Conservation (phyloP, 2,888 invertebrate genomes). For the Dicycla oo region DNA sequence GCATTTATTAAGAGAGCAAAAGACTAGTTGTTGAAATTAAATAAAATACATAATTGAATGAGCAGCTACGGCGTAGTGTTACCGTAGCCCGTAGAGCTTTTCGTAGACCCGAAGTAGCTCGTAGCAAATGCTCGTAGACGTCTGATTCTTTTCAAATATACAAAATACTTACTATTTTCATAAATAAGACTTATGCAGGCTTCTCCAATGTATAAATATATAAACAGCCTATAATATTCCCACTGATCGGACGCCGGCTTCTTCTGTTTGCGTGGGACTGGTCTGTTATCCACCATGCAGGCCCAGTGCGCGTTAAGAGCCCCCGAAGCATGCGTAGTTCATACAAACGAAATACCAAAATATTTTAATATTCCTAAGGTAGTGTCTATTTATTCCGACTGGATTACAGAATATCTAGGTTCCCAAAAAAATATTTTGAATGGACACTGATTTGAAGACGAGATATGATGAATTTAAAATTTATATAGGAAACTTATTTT, state of each 20-base stretch:
- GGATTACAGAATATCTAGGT: too few species aligned
- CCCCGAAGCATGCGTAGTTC: too few species aligned
- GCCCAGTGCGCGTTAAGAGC: too few species aligned
- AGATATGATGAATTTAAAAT: too few species aligned
- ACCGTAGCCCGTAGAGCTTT: not conserved
- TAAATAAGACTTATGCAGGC: too few species aligned
- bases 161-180: not conserved
- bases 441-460: too few species aligned
- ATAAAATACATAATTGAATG: not conserved
- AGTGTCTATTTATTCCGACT: too few species aligned
- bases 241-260: not conserved
- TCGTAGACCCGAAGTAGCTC: not conserved
- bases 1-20: not conserved
- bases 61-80: conserved; percentile 23
- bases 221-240: not conserved
- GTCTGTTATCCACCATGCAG: not conserved
- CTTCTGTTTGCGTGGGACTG: not conserved
- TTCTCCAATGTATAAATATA: not conserved
- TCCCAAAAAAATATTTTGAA: too few species aligned
- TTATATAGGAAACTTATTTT: too few species aligned
- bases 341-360: too few species aligned
- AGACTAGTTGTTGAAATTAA: not conserved
- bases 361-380: too few species aligned
- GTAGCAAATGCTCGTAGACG: not conserved
- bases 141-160: not conserved